These are phyloP conservation scores for Drosophila maculinotata DNA, from an alignment of 2,888 invertebrate species.

Conservation along the genomic window DNA sequence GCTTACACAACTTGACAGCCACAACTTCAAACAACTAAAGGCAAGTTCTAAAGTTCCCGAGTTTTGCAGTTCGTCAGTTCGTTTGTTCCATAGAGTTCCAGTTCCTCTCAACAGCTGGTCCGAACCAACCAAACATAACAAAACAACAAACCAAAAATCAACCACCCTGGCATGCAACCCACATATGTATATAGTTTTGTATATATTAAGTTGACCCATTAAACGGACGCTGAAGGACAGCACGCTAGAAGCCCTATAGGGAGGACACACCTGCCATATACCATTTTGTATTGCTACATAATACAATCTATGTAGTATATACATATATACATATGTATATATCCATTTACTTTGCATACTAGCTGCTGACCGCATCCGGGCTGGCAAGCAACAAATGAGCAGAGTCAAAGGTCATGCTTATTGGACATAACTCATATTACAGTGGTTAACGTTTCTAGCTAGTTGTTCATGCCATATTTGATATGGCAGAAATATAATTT, in stretches of 20 bases:
- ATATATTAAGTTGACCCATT: slow-evolving; percentile 32
- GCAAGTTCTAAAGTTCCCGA: slow-evolving; percentile 1
- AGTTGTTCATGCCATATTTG: no score
- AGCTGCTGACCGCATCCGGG: slow-evolving; percentile 1
- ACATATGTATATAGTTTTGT: neutral
- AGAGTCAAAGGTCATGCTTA: slow-evolving; percentile 3
- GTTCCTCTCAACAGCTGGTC: slow-evolving; percentile 29
- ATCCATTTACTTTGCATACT: neutral
- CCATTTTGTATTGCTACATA: no score
- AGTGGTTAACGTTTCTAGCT: no score
- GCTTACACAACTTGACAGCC: slow-evolving; percentile 3
- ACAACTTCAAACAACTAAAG: slow-evolving; percentile 2
- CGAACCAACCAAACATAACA: neutral
- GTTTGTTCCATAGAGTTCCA: slow-evolving; percentile 10
- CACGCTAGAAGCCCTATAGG: neutral
- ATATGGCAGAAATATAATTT: no score
- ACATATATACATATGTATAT: neutral
- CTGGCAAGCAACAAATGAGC: neutral
- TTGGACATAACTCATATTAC: no score
- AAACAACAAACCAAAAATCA: neutral
- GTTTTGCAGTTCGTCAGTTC: no score
- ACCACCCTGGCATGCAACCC: slow-evolving; percentile 9
- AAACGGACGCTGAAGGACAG: slow-evolving; percentile 32
- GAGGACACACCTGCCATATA: no score
- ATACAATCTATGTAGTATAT: no score